phyloP scores from a whole-genome alignment of 2,113 vertebrate genomes.

The Gymnarchus niloticus region DNA sequence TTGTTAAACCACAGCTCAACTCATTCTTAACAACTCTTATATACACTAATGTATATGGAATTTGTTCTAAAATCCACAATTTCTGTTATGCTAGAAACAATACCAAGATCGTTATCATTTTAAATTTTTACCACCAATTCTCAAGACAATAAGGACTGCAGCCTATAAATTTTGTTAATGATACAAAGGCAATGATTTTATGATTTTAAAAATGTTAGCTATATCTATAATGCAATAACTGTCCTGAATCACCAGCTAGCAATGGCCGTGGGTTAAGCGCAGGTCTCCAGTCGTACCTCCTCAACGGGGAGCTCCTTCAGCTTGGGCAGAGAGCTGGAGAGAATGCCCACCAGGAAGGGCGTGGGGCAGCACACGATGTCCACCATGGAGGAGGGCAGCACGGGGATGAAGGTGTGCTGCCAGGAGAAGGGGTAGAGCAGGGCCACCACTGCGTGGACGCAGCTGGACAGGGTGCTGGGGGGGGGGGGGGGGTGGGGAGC shows the following conservation, averaged over 20 bases:
- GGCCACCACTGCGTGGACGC: constrained; percentile 92
- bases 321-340: constrained; percentile 92
- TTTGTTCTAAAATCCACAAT: neutral
- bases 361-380: constrained; percentile 98
- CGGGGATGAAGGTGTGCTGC: constrained; percentile 99
- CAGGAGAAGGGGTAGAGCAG: constrained; percentile 98
- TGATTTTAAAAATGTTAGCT: neutral
- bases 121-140: neutral
- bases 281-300: constrained; percentile 79
- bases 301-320: constrained; percentile 94
- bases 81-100: neutral
- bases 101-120: neutral
- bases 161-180: neutral
- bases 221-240: neutral
- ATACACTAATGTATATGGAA: neutral
- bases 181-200: neutral
- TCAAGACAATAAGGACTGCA: neutral
- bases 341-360: constrained; percentile 92
- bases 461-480: constrained; percentile 89
- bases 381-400: constrained; percentile 92
- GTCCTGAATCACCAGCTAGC: neutral
- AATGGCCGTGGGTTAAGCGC: neutral
- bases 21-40: neutral
- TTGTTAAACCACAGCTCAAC: neutral
- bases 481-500: constrained; percentile 30